These are phyloP conservation scores for Remorina albescens DNA, from an alignment of 2,797 vertebrate genomes.

Conservation along the genomic window DNA sequence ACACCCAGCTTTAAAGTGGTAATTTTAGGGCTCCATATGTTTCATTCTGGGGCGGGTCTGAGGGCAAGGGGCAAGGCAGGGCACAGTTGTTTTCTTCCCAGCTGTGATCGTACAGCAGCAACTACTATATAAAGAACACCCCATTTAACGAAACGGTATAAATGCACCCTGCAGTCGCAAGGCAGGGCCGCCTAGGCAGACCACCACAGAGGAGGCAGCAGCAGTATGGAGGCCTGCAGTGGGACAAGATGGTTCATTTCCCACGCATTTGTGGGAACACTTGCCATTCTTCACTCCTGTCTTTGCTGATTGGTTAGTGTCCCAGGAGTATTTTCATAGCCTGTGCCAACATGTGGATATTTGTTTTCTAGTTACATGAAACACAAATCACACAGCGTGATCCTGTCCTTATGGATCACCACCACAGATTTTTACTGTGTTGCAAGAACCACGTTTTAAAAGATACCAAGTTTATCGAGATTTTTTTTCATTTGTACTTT, in stretches of 20 bases:
- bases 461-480: background rate
- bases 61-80: slow-evolving; percentile 5
- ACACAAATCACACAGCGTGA: too few species aligned
- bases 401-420: background rate
- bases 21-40: slow-evolving; percentile 33
- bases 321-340: background rate
- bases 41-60: slow-evolving; percentile 46
- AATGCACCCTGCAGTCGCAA: slow-evolving; percentile 36
- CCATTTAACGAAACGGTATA: slow-evolving; percentile 46
- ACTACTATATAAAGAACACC: slow-evolving; percentile 57
- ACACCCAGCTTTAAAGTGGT: slow-evolving; percentile 42
- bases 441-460: background rate
- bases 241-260: slow-evolving; percentile 1
- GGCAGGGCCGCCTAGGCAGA: slow-evolving; percentile 43
- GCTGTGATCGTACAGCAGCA: slow-evolving; percentile 57
- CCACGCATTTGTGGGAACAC: background rate
- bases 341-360: background rate
- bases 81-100: slow-evolving; percentile 51
- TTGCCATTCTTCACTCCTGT: background rate
- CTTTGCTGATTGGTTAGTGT: background rate
- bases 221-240: slow-evolving; percentile 7
- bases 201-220: slow-evolving; percentile 53
- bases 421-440: background rate
- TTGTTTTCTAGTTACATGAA: background rate
- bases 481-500: background rate